Evolutionary conservation across 2,888 invertebrate species (phyloP), one percentile per base, ranked within the genome.

Genomic region (Chaitophorus viminalis): DNA sequence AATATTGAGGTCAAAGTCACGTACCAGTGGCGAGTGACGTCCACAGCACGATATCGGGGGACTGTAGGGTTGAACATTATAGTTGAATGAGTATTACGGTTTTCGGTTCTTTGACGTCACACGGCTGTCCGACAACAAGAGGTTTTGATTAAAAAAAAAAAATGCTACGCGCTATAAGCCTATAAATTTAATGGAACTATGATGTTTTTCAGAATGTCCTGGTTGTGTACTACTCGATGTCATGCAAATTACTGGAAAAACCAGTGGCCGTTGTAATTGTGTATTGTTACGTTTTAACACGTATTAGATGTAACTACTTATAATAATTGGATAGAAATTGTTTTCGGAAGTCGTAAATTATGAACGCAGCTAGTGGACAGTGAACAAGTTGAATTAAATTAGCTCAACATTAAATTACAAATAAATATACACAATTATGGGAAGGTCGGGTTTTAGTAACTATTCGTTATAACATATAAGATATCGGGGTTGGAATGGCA

Each of bases 1-100:
- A 79, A 65, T 79, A 65, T 79, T 65, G 14, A 65, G 65, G 36
- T n/a, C 65, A 18, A 65, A 36, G 36, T 79, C 79, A 79, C 60
- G 79, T 79, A n/a, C 25, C 46, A 46, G 33, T 3, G 33, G n/a
- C 4, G 18, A n/a, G n/a, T n/a, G 17, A 79, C n/a, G 60, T 60
- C 14, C n/a, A 79, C 3, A 79, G 65, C 33, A 36, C 33, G 17
- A 18, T 60, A n/a, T 9, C 36, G 8, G 60, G 79, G 36, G n/a
- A n/a, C n/a, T n/a, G n/a, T 65, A 4, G n/a, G 29, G 29, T 68
- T 68, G 68, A 29, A 14, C 25, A n/a, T 17, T 65, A 81, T 68
- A 68, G 39, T 68, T 39, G 39, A 39, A 81, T 21, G 39, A 29
- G 29, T 33, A 33, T 72, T 72, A 33, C 39, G 39, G 39, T 29